Conservation (phyloP, 2,797 vertebrate genomes). For the Chrysocyon brachyurus region DNA sequence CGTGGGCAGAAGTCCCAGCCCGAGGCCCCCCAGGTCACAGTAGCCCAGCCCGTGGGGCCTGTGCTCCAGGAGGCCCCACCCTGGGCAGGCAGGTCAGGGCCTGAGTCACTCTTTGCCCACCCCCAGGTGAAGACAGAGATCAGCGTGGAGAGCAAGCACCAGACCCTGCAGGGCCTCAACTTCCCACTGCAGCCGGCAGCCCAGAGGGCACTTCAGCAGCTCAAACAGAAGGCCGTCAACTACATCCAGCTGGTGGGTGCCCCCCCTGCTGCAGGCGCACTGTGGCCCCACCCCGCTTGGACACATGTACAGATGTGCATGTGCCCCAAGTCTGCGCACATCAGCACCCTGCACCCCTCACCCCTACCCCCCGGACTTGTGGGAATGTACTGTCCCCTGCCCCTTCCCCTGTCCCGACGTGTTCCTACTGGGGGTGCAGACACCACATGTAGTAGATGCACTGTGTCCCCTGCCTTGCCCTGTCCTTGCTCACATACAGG, state of each 20-base stretch:
- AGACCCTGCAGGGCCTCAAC: slow-evolving; percentile 96
- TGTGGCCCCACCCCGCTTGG: rapidly evolving
- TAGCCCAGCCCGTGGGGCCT: neutral
- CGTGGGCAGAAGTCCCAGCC: neutral
- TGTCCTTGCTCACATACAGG: neutral
- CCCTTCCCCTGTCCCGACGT: neutral
- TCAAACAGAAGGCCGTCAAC: slow-evolving; percentile 95
- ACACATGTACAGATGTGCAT: rapidly evolving
- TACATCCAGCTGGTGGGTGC: slow-evolving; percentile 97
- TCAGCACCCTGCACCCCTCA: neutral
- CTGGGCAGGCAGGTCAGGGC: neutral
- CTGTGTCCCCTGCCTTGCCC: neutral
- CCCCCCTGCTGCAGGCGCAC: neutral
- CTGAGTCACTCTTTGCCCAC: neutral
- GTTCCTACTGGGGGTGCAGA: rapidly evolving
- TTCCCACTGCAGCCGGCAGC: slow-evolving; percentile 96
- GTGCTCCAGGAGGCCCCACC: neutral
- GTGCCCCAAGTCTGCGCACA: rapidly evolving
- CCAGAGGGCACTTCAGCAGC: slow-evolving; percentile 94
- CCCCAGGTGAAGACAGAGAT: slow-evolving; percentile 96
- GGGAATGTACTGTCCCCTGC: neutral
- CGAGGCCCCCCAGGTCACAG: neutral
- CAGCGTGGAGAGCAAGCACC: slow-evolving; percentile 96
- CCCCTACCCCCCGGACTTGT: rapidly evolving
- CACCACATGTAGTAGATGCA: rapidly evolving